phyloP scores from a whole-genome alignment of 1,140 invertebrate genomes.

The Sogatella furcifera region DNA sequence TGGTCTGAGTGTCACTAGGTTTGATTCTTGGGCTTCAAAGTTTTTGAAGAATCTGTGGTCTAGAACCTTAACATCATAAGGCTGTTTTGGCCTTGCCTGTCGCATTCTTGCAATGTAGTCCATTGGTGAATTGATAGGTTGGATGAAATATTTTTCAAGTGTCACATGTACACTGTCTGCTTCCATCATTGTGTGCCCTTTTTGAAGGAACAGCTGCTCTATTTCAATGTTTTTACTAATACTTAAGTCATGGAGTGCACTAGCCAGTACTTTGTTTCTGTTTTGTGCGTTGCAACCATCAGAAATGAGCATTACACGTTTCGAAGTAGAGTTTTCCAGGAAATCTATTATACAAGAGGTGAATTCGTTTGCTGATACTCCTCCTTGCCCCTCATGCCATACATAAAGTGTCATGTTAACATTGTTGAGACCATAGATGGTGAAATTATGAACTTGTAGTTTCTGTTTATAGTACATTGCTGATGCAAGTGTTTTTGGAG shows the following conservation, averaged over 20 bases:
- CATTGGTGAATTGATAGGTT: conserved; percentile 11
- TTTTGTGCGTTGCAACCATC: conserved; percentile 23
- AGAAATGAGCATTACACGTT: conserved; percentile 17
- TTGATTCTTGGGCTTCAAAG: conserved; percentile 11
- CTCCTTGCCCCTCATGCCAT: conserved; percentile 28
- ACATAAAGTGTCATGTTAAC: conserved; percentile 24
- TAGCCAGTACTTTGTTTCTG: conserved; percentile 21
- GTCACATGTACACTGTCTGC: conserved; percentile 17
- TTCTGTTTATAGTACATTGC: conserved; percentile 36
- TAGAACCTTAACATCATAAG: conserved; percentile 10
- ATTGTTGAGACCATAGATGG: conserved; percentile 23
- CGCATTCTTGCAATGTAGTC: conserved; percentile 15
- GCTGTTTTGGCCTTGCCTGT: conserved; percentile 12
- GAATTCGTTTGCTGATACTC: conserved; percentile 32
- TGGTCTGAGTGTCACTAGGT: conserved; percentile 4
- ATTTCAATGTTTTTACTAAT: conserved; percentile 4
- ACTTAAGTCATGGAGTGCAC: conserved; percentile 35
- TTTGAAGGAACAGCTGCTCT: conserved; percentile 15
- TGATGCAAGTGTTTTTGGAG: conserved; percentile 28
- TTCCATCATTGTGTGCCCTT: conserved; percentile 30
- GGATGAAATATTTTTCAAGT: conserved; percentile 12
- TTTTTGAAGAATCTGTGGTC: conserved; percentile 11
- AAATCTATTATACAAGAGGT: conserved; percentile 29
- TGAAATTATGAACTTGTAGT: conserved; percentile 34
- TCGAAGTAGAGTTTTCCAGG: conserved; percentile 17